These are phyloP conservation scores for Smithornis capensis DNA, from an alignment of 2,113 vertebrate species.

Conservation along the genomic window DNA sequence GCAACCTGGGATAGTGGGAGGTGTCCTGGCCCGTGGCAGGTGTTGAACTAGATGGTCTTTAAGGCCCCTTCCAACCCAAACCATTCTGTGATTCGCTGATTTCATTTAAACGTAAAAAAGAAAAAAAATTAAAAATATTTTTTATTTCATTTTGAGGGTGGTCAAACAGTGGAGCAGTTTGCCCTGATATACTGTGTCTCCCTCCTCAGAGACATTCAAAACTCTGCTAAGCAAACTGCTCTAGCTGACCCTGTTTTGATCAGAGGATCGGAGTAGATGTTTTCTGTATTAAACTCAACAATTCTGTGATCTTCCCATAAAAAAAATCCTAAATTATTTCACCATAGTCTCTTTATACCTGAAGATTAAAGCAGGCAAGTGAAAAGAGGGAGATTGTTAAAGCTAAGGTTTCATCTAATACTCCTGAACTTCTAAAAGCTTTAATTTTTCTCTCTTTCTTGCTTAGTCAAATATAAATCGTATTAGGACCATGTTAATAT, in stretches of 20 bases:
- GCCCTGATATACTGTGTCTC: neutral
- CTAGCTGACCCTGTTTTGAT: neutral
- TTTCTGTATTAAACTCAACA: neutral
- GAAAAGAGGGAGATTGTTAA: neutral
- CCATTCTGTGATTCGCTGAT: neutral
- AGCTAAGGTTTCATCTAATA: neutral
- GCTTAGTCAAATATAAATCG: neutral
- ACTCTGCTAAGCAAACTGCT: neutral
- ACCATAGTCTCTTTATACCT: neutral
- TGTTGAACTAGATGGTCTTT: neutral
- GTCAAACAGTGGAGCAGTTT: neutral
- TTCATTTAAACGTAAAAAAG: too few species aligned
- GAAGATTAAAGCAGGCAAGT: slow-evolving; percentile 5
- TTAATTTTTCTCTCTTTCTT: neutral
- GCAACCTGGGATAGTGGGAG: rapidly evolving
- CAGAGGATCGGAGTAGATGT: neutral
- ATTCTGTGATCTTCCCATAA: neutral
- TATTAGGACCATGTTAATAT: neutral
- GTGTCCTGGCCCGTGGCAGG: neutral
- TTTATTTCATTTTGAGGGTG: neutral
- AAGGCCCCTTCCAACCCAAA: neutral
- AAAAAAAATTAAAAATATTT: too few species aligned
- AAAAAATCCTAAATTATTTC: neutral
- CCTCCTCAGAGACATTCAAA: neutral
- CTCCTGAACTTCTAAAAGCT: neutral